A percentile compares a stretch with the other conserved stretches of the same genome.
These are phyloP conservation scores for Pararge aegeria DNA, from an alignment of 1,140 invertebrate species.

Conservation along the genomic window DNA sequence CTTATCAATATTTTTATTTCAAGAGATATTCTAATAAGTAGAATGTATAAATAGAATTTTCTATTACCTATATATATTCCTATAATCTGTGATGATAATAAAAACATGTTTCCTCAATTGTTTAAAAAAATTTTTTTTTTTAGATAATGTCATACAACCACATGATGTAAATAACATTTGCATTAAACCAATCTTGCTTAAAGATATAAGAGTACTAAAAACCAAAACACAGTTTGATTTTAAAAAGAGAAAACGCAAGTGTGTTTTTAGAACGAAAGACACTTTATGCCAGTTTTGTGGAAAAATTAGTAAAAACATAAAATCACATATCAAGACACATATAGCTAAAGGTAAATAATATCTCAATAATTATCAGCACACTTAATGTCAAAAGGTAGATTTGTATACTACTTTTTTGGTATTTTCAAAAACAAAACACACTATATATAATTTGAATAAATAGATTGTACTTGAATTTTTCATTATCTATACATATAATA, in stretches of 20 bases:
- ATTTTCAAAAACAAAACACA: no score
- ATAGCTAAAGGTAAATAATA: background rate
- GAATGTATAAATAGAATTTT: no score
- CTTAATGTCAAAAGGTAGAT: no score
- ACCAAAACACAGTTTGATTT: background rate
- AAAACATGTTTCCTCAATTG: background rate
- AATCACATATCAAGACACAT: background rate
- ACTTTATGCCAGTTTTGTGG: constrained; percentile 1
- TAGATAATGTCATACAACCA: background rate
- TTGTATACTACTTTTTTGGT: no score
- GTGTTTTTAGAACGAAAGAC: background rate
- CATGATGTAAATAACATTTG: background rate
- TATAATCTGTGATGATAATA: no score
- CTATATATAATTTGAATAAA: no score
- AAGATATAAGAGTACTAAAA: background rate
- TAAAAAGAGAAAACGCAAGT: background rate
- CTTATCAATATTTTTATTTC: no score
- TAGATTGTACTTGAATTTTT: no score
- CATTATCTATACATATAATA: no score
- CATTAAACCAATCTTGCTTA: background rate
- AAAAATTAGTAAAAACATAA: background rate
- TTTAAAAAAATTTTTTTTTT: background rate
- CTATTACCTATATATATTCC: no score
- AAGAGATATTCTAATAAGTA: no score
- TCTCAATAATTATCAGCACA: no score